Evolutionary conservation across 2,888 invertebrate species (phyloP).

Genomic region (Holacanthella duospinosa): DNA sequence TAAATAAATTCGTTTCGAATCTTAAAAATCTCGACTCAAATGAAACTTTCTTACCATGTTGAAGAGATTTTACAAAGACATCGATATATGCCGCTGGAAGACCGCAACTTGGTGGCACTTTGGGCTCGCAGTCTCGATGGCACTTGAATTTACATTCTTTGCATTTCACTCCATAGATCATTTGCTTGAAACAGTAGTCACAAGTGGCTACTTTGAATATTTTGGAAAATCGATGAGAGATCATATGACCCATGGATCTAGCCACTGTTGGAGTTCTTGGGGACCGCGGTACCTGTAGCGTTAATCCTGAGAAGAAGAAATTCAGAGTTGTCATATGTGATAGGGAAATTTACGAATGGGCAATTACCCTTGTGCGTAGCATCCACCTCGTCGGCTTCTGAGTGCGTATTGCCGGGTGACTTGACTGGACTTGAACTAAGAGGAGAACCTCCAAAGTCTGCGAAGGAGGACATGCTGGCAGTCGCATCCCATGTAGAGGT

Average conservation of each 20-base stretch:
- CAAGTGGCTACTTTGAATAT: conserved; percentile 80
- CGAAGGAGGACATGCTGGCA: conserved; percentile 37
- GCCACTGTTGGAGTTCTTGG: conserved; percentile 67
- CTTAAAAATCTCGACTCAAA: too few relatives aligned
- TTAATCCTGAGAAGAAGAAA: conserved; percentile 42
- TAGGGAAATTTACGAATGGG: background rate
- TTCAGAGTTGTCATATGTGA: conserved; percentile 18
- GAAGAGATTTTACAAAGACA: conserved; percentile 49
- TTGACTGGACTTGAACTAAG: conserved; percentile 50
- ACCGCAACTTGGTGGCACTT: conserved; percentile 86
- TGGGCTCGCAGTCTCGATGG: conserved; percentile 76
- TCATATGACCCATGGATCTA: conserved; percentile 76
- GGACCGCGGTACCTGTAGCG: conserved; percentile 53
- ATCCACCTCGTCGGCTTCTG: conserved; percentile 30
- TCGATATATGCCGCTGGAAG: conserved; percentile 74
- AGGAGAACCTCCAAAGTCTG: conserved; percentile 39
- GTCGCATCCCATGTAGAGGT: conserved; percentile 19
- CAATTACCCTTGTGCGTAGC: conserved; percentile 24
- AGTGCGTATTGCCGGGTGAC: conserved; percentile 46
- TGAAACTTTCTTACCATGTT: conserved; percentile 7
- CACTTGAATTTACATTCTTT: conserved; percentile 90
- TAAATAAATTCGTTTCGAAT: too few relatives aligned
- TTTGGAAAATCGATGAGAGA: conserved; percentile 80
- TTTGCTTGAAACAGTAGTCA: conserved; percentile 78
- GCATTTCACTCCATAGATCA: conserved; percentile 78